Conservation (phyloP, 2,888 invertebrate genomes). For the Metallyticus violacea region DNA sequence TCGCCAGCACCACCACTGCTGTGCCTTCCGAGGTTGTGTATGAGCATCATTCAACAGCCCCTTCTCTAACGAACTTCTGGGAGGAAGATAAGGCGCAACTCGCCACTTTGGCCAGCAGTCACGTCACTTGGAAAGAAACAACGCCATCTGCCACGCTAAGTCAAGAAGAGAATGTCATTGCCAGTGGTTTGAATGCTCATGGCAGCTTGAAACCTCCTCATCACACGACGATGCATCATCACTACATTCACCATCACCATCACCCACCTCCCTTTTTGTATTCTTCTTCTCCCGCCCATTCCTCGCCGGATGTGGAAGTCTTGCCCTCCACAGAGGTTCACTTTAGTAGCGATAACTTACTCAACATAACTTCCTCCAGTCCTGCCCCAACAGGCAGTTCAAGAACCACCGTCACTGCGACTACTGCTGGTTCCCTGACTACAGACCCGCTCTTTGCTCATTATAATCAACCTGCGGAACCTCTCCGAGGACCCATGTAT, state of each 20-base stretch:
- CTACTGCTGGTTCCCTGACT: constrained; percentile 53
- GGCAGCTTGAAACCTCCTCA: not conserved
- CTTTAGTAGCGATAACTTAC: not conserved
- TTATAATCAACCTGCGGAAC: constrained; percentile 59
- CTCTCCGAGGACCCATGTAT: constrained; percentile 64
- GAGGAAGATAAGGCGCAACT: constrained; percentile 39
- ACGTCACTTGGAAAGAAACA: constrained; percentile 44
- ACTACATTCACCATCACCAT: not conserved
- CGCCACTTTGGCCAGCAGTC: constrained; percentile 41
- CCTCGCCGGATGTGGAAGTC: not conserved
- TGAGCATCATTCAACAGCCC: not conserved
- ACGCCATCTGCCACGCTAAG: not conserved
- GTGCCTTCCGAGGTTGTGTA: constrained; percentile 54
- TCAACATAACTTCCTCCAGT: not conserved
- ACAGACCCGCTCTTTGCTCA: constrained; percentile 61
- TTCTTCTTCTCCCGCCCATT: not conserved
- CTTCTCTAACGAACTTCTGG: constrained; percentile 47
- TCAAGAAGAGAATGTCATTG: not conserved
- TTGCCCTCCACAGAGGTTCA: not conserved
- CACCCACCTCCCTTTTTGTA: not conserved
- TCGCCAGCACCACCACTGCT: constrained; percentile 24
- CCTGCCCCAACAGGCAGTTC: not conserved
- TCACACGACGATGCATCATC: not conserved
- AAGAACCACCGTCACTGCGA: constrained; percentile 43
- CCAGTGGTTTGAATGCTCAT: not conserved